A percentile compares a stretch with the other conserved stretches of the same genome.
These are phyloP conservation scores for Chaetorhynchus papuensis DNA, from an alignment of 2,113 vertebrate genomes.

Conservation along the genomic window DNA sequence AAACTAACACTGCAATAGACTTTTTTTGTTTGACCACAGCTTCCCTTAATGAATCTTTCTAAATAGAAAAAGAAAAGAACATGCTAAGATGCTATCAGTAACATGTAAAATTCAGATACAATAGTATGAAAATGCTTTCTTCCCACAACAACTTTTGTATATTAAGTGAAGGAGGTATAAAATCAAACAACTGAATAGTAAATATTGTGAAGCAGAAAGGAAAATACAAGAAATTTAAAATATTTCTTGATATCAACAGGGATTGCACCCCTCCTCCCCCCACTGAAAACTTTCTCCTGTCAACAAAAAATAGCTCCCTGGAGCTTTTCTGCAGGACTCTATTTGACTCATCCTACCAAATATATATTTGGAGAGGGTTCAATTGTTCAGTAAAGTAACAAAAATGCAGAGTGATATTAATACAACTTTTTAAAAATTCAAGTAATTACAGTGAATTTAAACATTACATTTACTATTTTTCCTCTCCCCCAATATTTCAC, in stretches of 20 bases:
- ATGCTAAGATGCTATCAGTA: background rate
- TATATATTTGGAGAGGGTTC: background rate
- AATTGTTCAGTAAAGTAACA: background rate
- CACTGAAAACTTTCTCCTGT: background rate
- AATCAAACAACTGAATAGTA: background rate
- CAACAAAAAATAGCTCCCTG: background rate
- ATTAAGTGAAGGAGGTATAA: background rate
- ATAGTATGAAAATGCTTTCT: background rate
- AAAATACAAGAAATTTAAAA: background rate
- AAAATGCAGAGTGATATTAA: background rate
- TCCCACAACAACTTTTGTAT: background rate
- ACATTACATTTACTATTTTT: background rate
- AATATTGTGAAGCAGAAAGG: background rate
- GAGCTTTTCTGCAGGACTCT: background rate
- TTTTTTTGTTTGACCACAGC: background rate
- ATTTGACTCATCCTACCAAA: background rate
- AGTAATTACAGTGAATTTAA: background rate
- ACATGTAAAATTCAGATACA: background rate
- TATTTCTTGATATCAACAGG: background rate
- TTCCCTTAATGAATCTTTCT: background rate
- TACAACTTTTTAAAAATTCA: background rate
- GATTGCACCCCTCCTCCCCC: accelerated
- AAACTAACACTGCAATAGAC: background rate
- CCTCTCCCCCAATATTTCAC: background rate
- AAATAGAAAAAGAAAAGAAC: background rate